These are phyloP conservation scores for Phenganax marumi DNA, from an alignment of 92 coral and sea anemone species.

Conservation along the genomic window DNA sequence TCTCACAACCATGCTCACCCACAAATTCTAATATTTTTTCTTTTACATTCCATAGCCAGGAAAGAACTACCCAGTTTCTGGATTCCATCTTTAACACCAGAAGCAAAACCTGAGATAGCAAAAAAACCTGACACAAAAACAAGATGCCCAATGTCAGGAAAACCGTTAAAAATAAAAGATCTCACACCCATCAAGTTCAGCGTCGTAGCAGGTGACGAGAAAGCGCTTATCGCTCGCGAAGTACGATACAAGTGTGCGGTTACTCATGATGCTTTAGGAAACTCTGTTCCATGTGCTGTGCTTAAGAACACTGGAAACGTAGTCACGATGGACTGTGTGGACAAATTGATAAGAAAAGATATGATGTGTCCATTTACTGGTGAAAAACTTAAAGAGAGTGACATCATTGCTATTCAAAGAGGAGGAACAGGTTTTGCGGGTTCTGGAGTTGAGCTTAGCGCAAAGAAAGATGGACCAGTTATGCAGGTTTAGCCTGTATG, in stretches of 20 bases:
- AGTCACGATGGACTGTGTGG: conserved; percentile 97
- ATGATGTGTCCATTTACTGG: conserved; percentile 96
- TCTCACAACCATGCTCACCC: too few species aligned
- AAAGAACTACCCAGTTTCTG: conserved; percentile 90
- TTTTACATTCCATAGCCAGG: conserved; percentile 28
- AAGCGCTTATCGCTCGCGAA: conserved; percentile 74
- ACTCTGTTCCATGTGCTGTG: conserved; percentile 94
- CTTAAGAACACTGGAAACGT: conserved; percentile 88
- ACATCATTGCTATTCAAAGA: conserved; percentile 84
- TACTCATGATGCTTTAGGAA: conserved; percentile 90
- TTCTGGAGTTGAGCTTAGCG: conserved; percentile 77
- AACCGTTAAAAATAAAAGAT: conserved; percentile 80
- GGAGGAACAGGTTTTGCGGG: conserved; percentile 99
- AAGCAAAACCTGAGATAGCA: conserved; percentile 78
- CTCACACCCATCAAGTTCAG: conserved; percentile 81
- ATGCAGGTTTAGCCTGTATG: conserved; percentile 69
- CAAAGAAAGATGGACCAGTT: conserved; percentile 90
- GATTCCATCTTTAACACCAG: conserved; percentile 94
- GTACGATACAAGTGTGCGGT: conserved; percentile 90
- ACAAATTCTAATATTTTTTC: not conserved
- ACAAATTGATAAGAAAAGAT: conserved; percentile 86
- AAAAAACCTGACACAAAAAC: conserved; percentile 93
- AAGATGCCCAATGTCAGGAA: conserved; percentile 90
- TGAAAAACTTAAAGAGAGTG: conserved; percentile 70
- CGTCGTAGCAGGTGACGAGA: conserved; percentile 61